A percentile compares a stretch with the other conserved stretches of the same genome.
Conservation (phyloP, 2,888 invertebrate genomes). For the Drosophila merina region DNA sequence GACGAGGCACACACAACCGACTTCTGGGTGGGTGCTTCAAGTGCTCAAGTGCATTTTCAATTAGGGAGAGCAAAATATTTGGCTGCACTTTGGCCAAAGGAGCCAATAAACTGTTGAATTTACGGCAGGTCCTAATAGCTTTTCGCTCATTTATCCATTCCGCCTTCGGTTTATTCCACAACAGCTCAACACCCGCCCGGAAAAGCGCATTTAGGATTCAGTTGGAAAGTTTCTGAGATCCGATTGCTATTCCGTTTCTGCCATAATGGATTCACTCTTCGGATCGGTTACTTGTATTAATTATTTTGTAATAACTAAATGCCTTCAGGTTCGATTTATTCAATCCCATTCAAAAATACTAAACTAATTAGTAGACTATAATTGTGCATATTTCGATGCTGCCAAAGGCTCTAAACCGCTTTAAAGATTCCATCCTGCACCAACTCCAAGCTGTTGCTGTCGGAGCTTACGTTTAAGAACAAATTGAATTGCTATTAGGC, state of each 20-base stretch:
- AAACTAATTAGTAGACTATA: background rate
- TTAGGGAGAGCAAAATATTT: slow-evolving; percentile 72
- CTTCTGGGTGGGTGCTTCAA: background rate
- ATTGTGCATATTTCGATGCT: background rate
- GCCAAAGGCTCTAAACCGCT: background rate
- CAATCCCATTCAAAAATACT: background rate
- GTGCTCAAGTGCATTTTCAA: slow-evolving; percentile 71
- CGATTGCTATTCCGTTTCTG: background rate
- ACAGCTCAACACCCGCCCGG: slow-evolving; percentile 36
- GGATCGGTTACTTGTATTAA: background rate
- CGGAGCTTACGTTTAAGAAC: slow-evolving; percentile 36
- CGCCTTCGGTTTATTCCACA: slow-evolving; percentile 11
- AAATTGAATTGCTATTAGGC: slow-evolving; percentile 46
- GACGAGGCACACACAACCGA: slow-evolving; percentile 1
- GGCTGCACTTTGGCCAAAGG: slow-evolving; percentile 49
- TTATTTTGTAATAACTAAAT: background rate
- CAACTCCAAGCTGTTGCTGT: slow-evolving; percentile 28
- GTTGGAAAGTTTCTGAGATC: slow-evolving; percentile 15
- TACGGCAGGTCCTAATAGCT: slow-evolving; percentile 69
- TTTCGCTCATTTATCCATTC: slow-evolving; percentile 52
- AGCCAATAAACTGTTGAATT: slow-evolving; percentile 74
- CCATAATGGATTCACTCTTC: background rate
- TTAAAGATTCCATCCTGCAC: background rate
- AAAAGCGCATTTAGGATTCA: slow-evolving; percentile 57
- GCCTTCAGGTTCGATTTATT: background rate